Conservation (phyloP, 2,888 invertebrate genomes). For the Eumerus sabulonum region DNA sequence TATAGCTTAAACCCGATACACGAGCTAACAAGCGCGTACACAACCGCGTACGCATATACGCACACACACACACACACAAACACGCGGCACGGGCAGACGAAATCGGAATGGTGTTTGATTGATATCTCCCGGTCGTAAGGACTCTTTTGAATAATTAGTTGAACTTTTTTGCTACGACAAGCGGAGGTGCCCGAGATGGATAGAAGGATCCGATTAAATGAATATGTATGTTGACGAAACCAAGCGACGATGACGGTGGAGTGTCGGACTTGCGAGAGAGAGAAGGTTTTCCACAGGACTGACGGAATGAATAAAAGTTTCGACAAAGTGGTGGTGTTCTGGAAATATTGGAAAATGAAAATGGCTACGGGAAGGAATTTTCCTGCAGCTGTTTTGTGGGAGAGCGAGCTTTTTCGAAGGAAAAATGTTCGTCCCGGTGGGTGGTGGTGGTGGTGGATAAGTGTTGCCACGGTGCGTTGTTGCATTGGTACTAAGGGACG, state of each 20-base stretch:
- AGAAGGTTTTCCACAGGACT: slow-evolving; percentile 67
- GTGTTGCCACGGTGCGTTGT: slow-evolving; percentile 19
- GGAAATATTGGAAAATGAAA: slow-evolving; percentile 58
- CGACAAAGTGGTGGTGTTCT: slow-evolving; percentile 38
- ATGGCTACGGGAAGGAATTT: slow-evolving; percentile 51
- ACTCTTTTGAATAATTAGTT: background rate
- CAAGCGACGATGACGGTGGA: too few species aligned
- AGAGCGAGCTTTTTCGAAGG: slow-evolving; percentile 28
- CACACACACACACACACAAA: slow-evolving; percentile 25
- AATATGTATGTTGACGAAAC: too few species aligned
- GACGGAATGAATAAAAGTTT: slow-evolving; percentile 40
- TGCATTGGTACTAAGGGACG: too few species aligned
- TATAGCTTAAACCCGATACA: background rate
- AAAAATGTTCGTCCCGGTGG: slow-evolving; percentile 15
- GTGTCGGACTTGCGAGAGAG: slow-evolving; percentile 52
- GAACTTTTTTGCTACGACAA: too few species aligned
- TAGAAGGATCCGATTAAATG: too few species aligned
- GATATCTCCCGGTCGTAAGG: background rate
- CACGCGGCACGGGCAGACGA: slow-evolving; percentile 17
- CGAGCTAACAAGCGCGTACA: too few species aligned
- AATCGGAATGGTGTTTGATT: background rate
- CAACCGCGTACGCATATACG: background rate
- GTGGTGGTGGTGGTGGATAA: background rate
- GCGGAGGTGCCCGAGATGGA: too few species aligned
- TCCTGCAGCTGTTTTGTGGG: background rate